Conservation (phyloP, 2,797 vertebrate genomes). For the Arnoldichthys spilopterus region DNA sequence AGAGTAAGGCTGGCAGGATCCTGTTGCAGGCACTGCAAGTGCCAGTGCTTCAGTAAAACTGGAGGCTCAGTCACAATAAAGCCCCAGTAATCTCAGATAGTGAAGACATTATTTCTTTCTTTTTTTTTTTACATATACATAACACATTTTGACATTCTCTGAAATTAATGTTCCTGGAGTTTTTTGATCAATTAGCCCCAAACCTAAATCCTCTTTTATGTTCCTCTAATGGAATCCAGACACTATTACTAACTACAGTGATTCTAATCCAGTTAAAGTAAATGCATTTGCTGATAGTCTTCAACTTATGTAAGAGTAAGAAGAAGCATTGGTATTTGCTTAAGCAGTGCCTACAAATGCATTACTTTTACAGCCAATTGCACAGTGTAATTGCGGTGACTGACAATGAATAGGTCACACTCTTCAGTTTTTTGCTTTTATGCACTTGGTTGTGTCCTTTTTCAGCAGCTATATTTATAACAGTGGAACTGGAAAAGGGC, state of each 20-base stretch:
- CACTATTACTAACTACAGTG: slow-evolving; percentile 3
- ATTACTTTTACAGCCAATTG: slow-evolving; percentile 32
- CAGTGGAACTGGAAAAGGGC: slow-evolving; percentile 57
- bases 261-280: neutral
- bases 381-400: slow-evolving; percentile 42
- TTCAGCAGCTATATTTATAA: slow-evolving; percentile 45
- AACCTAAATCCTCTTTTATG: slow-evolving; percentile 1
- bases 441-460: slow-evolving; percentile 33
- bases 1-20: slow-evolving; percentile 11
- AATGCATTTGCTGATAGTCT: neutral
- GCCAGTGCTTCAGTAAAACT: slow-evolving; percentile 33
- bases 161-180: neutral
- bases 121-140: neutral
- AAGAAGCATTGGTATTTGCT: slow-evolving; percentile 17
- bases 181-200: slow-evolving; percentile 7
- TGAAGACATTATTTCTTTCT: neutral
- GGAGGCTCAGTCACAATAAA: neutral
- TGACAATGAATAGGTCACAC: slow-evolving; percentile 45
- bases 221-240: slow-evolving; percentile 13
- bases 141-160: neutral
- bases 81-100: neutral
- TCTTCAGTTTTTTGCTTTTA: slow-evolving; percentile 20
- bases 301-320: neutral
- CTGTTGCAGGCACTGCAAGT: slow-evolving; percentile 19
- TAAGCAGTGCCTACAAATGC: slow-evolving; percentile 29